Conservation (phyloP, 1,140 invertebrate species). For the Formica exsecta region DNA sequence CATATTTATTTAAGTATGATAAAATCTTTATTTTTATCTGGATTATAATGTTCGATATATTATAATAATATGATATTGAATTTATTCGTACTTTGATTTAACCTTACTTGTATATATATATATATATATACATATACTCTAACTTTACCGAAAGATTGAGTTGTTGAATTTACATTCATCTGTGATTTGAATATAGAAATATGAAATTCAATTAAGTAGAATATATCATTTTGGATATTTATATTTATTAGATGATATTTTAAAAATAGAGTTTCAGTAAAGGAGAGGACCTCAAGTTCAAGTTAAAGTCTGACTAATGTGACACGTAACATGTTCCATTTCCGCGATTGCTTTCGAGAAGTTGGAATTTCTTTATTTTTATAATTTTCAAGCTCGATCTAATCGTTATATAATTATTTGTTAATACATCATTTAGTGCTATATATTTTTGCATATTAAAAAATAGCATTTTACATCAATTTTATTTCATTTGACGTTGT, state of each 20-base stretch:
- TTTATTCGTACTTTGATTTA: conserved; percentile 7
- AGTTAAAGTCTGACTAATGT: conserved; percentile 1
- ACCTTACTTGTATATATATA: not conserved
- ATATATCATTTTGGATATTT: not conserved
- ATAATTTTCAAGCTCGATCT: not conserved
- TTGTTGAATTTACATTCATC: too few species aligned
- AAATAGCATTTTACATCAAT: not conserved
- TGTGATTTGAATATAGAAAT: not conserved
- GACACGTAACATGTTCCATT: not conserved
- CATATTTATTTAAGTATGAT: not conserved
- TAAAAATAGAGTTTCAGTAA: not conserved
- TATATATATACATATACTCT: too few species aligned
- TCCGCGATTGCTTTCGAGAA: not conserved
- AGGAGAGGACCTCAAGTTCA: not conserved
- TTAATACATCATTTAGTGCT: not conserved
- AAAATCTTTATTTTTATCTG: not conserved
- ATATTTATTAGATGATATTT: not conserved
- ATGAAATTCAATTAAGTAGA: not conserved
- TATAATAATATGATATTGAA: not conserved
- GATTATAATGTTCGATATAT: not conserved
- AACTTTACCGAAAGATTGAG: too few species aligned
- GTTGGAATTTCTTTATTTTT: conserved; percentile 4
- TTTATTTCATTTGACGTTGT: not conserved
- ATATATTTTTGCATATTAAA: not conserved
- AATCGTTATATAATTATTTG: not conserved